phyloP scores from a whole-genome alignment of 2,888 invertebrate genomes.

The Drosophila fungiperda region DNA sequence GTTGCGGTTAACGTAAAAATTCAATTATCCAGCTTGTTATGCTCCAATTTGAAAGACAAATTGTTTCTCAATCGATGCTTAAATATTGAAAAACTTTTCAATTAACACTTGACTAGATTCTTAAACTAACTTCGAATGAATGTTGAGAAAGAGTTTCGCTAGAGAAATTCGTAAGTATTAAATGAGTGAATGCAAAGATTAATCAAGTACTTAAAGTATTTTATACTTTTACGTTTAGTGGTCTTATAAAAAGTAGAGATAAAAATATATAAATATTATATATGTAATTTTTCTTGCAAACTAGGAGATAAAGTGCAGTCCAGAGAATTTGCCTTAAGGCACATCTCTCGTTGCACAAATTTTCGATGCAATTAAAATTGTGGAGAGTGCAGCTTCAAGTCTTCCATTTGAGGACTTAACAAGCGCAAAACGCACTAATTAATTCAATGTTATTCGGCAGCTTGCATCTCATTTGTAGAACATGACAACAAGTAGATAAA shows the following conservation, averaged over 20 bases:
- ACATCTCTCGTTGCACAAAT: neutral
- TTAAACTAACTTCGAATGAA: neutral
- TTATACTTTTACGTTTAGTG: neutral
- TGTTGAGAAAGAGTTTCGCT: neutral
- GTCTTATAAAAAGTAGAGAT: neutral
- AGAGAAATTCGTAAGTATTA: neutral
- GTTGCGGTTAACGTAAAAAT: conserved; percentile 38
- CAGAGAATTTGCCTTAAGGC: neutral
- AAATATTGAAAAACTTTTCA: neutral
- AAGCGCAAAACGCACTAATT: conserved; percentile 7
- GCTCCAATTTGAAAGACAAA: conserved; percentile 8
- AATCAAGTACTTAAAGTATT: neutral
- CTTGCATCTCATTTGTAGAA: neutral
- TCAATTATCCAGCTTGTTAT: conserved; percentile 24
- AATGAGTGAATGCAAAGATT: neutral
- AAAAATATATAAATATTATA: neutral
- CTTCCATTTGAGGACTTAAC: neutral
- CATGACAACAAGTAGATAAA: neutral
- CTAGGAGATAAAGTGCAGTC: neutral
- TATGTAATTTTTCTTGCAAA: neutral
- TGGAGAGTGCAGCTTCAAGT: neutral
- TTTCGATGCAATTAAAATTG: conserved; percentile 6
- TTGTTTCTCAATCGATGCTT: neutral
- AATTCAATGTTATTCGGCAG: conserved; percentile 1
- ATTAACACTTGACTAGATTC: neutral